These are phyloP conservation scores for Siniperca chuatsi DNA, from an alignment of 2,113 vertebrate species.

Conservation along the genomic window DNA sequence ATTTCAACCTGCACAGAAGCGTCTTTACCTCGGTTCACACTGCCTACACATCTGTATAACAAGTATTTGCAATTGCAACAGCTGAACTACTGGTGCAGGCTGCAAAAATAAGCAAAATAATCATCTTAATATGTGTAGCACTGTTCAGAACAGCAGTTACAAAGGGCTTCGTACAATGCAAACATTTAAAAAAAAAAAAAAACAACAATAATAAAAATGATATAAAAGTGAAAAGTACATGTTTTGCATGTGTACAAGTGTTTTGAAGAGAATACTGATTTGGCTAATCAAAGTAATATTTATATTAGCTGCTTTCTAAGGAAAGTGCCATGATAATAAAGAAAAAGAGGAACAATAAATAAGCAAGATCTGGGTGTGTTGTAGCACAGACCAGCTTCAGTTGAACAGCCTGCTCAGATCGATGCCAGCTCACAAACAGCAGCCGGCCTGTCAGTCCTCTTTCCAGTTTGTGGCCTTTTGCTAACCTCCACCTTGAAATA, in stretches of 20 bases:
- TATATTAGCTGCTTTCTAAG: neutral
- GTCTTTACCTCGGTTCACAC: neutral
- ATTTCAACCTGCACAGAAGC: neutral
- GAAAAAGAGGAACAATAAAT: neutral
- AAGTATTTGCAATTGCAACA: too few species aligned
- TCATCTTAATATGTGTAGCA: neutral
- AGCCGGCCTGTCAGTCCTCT: constrained; percentile 40
- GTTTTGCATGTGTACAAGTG: too few species aligned
- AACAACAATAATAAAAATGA: too few species aligned
- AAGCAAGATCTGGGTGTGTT: neutral
- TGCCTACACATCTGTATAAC: neutral
- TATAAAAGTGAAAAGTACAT: too few species aligned
- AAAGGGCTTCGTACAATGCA: neutral
- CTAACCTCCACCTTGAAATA: constrained; percentile 74
- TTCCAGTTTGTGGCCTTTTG: constrained; percentile 56
- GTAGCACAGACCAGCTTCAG: constrained; percentile 21
- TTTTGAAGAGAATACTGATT: neutral
- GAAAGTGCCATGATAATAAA: neutral
- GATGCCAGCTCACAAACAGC: constrained; percentile 45
- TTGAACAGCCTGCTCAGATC: constrained; percentile 34
- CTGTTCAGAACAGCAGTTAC: neutral
- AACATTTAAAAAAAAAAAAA: too few species aligned
- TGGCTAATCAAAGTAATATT: neutral
- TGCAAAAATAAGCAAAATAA: too few species aligned
- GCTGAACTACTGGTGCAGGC: too few species aligned